Conservation (phyloP, 2,113 vertebrate genomes). For the Archocentrus centrarchus region DNA sequence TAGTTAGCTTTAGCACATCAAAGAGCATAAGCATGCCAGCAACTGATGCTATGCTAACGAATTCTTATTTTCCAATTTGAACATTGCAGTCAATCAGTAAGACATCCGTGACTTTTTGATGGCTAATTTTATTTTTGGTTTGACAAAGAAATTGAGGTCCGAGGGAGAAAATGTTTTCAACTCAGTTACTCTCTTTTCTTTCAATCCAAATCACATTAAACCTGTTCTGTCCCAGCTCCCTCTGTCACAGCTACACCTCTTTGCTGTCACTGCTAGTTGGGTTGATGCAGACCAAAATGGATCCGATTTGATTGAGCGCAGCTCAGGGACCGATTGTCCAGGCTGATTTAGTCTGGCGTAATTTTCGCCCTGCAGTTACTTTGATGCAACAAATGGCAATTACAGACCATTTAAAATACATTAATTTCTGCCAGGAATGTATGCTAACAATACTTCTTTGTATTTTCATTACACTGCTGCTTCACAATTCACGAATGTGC, state of each 20-base stretch:
- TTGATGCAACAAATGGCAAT: conserved; percentile 54
- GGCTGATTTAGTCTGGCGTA: conserved; percentile 47
- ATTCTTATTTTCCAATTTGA: background rate
- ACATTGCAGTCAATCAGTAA: background rate
- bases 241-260: conserved; percentile 37
- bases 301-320: conserved; percentile 54
- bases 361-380: conserved; percentile 37
- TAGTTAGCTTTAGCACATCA: background rate
- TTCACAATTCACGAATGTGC: conserved; percentile 41
- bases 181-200: conserved; percentile 3
- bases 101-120: background rate
- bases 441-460: conserved; percentile 13
- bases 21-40: background rate
- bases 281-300: conserved; percentile 49
- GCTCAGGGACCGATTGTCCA: conserved; percentile 49
- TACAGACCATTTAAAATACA: conserved; percentile 54
- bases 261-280: conserved; percentile 55
- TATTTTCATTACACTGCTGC: conserved; percentile 51
- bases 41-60: background rate
- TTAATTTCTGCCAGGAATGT: conserved; percentile 33
- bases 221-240: conserved; percentile 31
- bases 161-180: background rate
- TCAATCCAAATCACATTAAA: conserved; percentile 47
- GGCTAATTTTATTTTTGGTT: background rate
- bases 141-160: background rate